Evolutionary conservation across 1,140 invertebrate species (phyloP), one percentile per base, ranked within the genome.

Genomic region (Calephelis nemesis): DNA sequence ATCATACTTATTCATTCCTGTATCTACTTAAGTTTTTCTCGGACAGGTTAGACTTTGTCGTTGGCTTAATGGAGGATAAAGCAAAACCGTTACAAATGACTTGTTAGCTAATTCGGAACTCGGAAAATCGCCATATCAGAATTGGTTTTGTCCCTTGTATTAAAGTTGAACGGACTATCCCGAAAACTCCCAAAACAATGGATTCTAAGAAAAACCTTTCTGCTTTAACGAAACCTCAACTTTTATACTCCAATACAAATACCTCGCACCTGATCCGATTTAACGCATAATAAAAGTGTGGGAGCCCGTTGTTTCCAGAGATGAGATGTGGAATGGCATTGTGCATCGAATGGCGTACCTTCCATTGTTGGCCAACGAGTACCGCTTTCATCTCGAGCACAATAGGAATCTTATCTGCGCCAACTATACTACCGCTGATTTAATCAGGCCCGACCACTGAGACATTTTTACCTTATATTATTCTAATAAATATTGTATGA

Each of bases 251-350:
- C 54, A n/a, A 30, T 40, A 40, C 54, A 40, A 60, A 60, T 60
- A 40, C 19, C 30, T 60, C 54, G 54, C 75, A 78, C 77, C 75
- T 81, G 74, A 77, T 87, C 80, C 80, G 85, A 82, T 87, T 85
- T 79, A 82, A 75, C 76, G 74, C 71, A 87, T 81, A 84, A 84
- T 86, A 83, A 84, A 83, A 85, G 78, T 87, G 83, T 82, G 77
- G 77, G 73, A 75, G 71, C 75, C 81, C 77, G 80, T 84, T 89
- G 85, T 87, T 87, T 87, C 79, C 75, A 78, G 78, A 79, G 67
- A 81, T 83, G 78, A 84, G 80, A 81, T 81, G 78, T 80, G 84
- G 77, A 75, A 83, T 83, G 69, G 75, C 76, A 87, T 87, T 85
- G 83, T 87, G 85, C 81, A 86, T 84, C 76, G 81, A 75, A 78